Percentiles rank a stretch among this genome's conserved stretches.
Conservation (phyloP, 2,113 vertebrate genomes). For the Astatoreochromis straeleni region DNA sequence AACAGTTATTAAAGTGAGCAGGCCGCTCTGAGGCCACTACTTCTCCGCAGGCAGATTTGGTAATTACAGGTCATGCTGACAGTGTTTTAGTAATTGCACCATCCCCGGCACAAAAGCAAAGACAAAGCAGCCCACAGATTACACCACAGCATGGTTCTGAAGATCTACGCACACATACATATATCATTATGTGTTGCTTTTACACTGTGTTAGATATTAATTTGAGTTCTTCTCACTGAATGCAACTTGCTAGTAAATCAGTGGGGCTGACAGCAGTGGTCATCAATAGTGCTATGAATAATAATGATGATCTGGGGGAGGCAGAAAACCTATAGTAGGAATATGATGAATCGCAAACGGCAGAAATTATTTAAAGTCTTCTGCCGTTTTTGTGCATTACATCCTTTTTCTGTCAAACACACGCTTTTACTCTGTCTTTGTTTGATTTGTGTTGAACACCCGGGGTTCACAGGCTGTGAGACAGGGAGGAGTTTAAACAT, state of each 20-base stretch:
- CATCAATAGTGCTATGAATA: slow-evolving; percentile 37
- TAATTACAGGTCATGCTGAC: slow-evolving; percentile 71
- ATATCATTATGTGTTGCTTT: slow-evolving; percentile 25
- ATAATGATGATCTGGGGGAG: slow-evolving; percentile 25
- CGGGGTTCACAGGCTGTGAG: background rate
- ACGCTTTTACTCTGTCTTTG: background rate
- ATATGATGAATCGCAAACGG: background rate
- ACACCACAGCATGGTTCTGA: slow-evolving; percentile 19
- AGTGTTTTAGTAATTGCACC: slow-evolving; percentile 67
- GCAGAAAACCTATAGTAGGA: background rate
- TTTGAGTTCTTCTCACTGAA: slow-evolving; percentile 22
- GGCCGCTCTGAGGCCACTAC: slow-evolving; percentile 48
- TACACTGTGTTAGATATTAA: slow-evolving; percentile 18
- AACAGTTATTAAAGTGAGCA: slow-evolving; percentile 69
- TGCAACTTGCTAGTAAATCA: slow-evolving; percentile 31
- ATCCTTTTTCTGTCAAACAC: background rate
- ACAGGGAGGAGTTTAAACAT: slow-evolving; percentile 5
- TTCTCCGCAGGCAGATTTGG: slow-evolving; percentile 55
- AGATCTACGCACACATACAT: slow-evolving; percentile 1
- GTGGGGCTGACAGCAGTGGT: slow-evolving; percentile 6
- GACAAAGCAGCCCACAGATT: slow-evolving; percentile 42
- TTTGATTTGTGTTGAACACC: slow-evolving; percentile 3
- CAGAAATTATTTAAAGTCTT: background rate
- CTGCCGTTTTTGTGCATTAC: background rate
- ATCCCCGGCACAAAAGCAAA: slow-evolving; percentile 50